Percentiles rank a stretch among this genome's conserved stretches.
phyloP scores from a whole-genome alignment of 2,888 invertebrate species.

The Erynnis tages region DNA sequence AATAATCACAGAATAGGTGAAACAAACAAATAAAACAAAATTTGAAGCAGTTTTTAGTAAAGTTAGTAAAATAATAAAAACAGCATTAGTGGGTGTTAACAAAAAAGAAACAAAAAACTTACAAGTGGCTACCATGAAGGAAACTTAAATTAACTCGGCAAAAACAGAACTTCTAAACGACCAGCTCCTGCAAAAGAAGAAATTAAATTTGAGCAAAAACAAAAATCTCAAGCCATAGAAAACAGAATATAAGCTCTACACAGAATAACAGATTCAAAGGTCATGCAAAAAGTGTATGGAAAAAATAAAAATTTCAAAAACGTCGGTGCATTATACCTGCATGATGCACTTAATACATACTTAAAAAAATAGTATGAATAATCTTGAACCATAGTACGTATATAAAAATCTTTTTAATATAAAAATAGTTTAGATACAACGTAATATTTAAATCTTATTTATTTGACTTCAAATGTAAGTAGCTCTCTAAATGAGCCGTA shows the following conservation, averaged over 20 bases:
- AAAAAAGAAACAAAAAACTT: conserved; percentile 66
- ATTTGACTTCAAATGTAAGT: too few relatives aligned
- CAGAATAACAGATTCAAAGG: conserved; percentile 19
- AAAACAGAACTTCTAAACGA: conserved; percentile 50
- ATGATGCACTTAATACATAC: too few relatives aligned
- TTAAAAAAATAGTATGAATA: too few relatives aligned
- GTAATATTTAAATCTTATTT: too few relatives aligned
- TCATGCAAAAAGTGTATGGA: too few relatives aligned
- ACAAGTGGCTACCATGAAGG: conserved; percentile 81
- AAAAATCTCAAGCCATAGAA: conserved; percentile 34
- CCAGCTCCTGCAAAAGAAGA: conserved; percentile 68
- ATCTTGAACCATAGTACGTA: too few relatives aligned
- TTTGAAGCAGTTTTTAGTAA: not conserved
- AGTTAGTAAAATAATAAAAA: conserved; percentile 6
- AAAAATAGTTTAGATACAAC: too few relatives aligned
- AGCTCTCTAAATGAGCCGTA: too few relatives aligned
- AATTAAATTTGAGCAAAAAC: conserved; percentile 47
- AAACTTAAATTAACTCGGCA: conserved; percentile 62
- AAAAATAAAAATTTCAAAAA: too few relatives aligned
- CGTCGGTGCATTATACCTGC: too few relatives aligned
- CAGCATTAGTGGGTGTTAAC: conserved; percentile 7
- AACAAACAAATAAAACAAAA: not conserved
- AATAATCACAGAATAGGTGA: not conserved
- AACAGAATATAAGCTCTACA: conserved; percentile 23
- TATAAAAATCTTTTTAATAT: too few relatives aligned